A percentile compares a stretch with the other conserved stretches of the same genome.
Conservation (phyloP, 1,140 invertebrate species). For the Drosophila neocordata region DNA sequence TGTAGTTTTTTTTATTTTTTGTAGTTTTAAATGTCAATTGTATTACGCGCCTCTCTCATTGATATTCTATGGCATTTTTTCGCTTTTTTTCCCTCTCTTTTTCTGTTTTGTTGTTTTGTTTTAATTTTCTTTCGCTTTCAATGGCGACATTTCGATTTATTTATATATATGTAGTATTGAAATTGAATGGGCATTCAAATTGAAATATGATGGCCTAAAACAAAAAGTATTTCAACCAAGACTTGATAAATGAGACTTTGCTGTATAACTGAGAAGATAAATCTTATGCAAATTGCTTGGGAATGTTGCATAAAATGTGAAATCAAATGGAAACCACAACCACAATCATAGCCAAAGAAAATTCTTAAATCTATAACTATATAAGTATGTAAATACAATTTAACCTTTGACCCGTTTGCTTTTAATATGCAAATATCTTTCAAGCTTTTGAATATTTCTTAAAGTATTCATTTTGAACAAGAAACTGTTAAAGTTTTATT, state of each 20-base stretch:
- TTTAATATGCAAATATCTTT: no score
- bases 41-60: slow-evolving; percentile 61
- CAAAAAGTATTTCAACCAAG: slow-evolving; percentile 12
- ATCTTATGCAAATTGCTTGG: slow-evolving; percentile 10
- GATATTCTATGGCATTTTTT: slow-evolving; percentile 56
- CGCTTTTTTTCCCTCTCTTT: not conserved
- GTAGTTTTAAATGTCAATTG: slow-evolving; percentile 70
- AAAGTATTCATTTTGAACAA: no score
- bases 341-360: not conserved
- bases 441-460: no score
- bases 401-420: no score
- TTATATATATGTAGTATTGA: not conserved
- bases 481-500: no score
- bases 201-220: slow-evolving; percentile 46
- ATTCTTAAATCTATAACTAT: no score
- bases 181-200: slow-evolving; percentile 58
- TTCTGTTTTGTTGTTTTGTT: not conserved
- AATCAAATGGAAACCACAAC: not conserved
- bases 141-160: slow-evolving; percentile 46
- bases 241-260: slow-evolving; percentile 46
- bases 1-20: slow-evolving; percentile 5
- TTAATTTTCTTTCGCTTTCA: slow-evolving; percentile 26
- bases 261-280: slow-evolving; percentile 40
- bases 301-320: slow-evolving; percentile 7
- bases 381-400: no score